phyloP scores from a whole-genome alignment of 2,113 vertebrate genomes.

The Girardinichthys multiradiatus region DNA sequence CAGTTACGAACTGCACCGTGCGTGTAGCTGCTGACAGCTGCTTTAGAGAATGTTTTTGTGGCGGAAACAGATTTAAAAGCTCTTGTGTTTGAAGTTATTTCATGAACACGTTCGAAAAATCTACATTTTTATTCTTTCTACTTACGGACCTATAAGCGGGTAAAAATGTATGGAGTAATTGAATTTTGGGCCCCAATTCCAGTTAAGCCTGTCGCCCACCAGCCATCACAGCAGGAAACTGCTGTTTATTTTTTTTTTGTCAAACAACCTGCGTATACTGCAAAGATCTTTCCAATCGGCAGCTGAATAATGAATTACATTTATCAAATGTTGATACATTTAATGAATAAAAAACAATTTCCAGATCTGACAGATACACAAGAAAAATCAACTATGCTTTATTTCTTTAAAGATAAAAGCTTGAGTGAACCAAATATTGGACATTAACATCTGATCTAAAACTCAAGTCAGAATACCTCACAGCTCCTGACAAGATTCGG shows the following conservation, averaged over 20 bases:
- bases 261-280: not conserved
- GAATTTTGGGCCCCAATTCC: not conserved
- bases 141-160: not conserved
- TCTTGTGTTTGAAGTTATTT: not conserved
- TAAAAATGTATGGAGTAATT: not conserved
- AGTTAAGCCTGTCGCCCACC: not conserved
- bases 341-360: too few species aligned
- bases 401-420: too few species aligned
- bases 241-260: not conserved
- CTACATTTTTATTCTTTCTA: not conserved
- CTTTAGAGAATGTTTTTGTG: not conserved
- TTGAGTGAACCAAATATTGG: too few species aligned
- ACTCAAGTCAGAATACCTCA: too few species aligned
- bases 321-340: too few species aligned
- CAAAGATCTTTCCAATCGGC: too few species aligned
- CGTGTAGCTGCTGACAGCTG: slow-evolving; percentile 6
- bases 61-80: not conserved
- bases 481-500: too few species aligned
- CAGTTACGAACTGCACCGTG: not conserved
- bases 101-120: not conserved
- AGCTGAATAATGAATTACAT: too few species aligned
- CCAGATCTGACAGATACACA: too few species aligned
- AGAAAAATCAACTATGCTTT: too few species aligned
- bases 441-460: too few species aligned
- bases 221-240: not conserved